These are phyloP conservation scores for Craseonycteris thonglongyai DNA, from an alignment of 2,113 vertebrate genomes.

Conservation along the genomic window DNA sequence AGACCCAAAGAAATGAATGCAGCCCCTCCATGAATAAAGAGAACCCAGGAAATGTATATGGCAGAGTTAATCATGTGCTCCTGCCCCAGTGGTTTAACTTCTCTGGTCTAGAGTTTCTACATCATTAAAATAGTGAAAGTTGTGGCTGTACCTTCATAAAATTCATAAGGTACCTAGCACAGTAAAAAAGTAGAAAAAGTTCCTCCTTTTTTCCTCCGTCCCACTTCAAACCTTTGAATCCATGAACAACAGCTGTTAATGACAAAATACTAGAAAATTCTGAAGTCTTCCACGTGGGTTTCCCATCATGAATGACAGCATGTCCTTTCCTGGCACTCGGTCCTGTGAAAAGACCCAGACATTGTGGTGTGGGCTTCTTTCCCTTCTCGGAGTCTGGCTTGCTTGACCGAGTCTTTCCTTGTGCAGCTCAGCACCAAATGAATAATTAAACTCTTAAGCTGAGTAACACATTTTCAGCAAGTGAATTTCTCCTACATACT, in stretches of 20 bases:
- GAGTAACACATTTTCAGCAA: neutral
- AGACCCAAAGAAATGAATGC: neutral
- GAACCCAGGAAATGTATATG: neutral
- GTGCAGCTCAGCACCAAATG: neutral
- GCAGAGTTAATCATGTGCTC: neutral
- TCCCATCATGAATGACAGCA: neutral
- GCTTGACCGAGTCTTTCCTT: neutral
- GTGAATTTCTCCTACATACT: neutral
- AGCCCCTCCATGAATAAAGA: neutral
- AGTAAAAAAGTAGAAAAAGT: neutral
- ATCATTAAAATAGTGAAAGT: neutral
- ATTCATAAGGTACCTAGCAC: neutral
- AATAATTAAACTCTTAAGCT: slow-evolving; percentile 32
- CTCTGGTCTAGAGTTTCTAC: neutral
- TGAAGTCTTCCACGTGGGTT: neutral
- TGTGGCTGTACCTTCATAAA: neutral
- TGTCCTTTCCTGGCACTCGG: neutral
- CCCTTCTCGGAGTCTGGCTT: neutral
- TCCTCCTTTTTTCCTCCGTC: fast-evolving
- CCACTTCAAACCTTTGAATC: neutral
- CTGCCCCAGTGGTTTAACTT: neutral
- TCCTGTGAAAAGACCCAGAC: neutral
- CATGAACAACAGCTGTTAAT: neutral
- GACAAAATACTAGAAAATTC: neutral
- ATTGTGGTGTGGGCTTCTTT: neutral